Percentiles rank a stretch among this genome's conserved stretches.
Conservation (phyloP, 2,888 invertebrate genomes). For the Yponomeuta cagnagella region DNA sequence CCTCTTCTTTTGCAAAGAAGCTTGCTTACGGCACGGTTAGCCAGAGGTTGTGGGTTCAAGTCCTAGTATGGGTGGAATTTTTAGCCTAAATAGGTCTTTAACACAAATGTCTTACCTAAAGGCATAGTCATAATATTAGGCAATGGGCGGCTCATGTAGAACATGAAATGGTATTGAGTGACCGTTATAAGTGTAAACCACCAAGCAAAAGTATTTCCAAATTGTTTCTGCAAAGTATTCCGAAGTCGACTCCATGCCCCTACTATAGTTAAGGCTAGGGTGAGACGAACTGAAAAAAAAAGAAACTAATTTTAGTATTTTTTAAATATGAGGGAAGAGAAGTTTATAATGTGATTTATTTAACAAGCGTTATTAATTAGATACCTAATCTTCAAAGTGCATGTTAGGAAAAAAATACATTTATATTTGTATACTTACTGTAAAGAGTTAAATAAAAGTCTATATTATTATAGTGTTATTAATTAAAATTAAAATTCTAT, state of each 20-base stretch:
- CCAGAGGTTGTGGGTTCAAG: too few species aligned
- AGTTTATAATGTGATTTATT: neutral
- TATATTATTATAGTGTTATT: too few species aligned
- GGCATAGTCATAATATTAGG: slow-evolving; percentile 97
- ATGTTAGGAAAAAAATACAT: too few species aligned
- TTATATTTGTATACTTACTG: too few species aligned
- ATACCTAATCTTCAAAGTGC: too few species aligned
- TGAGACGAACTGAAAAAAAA: slow-evolving; percentile 83
- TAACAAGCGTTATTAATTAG: slow-evolving; percentile 19
- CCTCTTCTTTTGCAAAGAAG: too few species aligned
- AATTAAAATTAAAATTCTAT: slow-evolving; percentile 3
- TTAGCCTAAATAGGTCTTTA: too few species aligned
- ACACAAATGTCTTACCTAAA: slow-evolving; percentile 79
- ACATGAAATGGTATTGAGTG: slow-evolving; percentile 98
- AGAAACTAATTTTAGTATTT: slow-evolving; percentile 12
- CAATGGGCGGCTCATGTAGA: slow-evolving; percentile 94
- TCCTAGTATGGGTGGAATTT: too few species aligned
- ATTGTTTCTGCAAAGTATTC: slow-evolving; percentile 83
- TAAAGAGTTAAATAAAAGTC: slow-evolving; percentile 14
- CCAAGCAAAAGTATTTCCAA: slow-evolving; percentile 84
- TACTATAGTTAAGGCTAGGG: slow-evolving; percentile 85
- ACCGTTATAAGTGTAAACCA: slow-evolving; percentile 91
- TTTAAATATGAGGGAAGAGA: neutral
- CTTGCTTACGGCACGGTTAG: too few species aligned
- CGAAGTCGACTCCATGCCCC: slow-evolving; percentile 83